phyloP scores from a whole-genome alignment of 2,888 invertebrate species.

The Imbricaverruca yamaguchii region DNA sequence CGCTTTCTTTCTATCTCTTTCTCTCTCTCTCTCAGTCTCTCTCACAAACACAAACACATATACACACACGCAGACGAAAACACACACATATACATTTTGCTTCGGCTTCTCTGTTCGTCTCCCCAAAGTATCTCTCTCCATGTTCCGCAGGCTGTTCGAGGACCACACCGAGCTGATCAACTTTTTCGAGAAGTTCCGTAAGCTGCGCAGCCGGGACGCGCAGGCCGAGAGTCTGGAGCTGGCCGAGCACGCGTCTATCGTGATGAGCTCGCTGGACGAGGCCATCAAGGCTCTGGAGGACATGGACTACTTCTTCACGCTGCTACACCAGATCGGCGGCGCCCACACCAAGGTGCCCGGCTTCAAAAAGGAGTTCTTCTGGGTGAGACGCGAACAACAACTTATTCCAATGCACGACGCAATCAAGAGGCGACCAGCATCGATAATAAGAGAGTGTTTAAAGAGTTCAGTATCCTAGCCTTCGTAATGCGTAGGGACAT shows the following conservation, averaged over 20 bases:
- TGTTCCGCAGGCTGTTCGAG: slow-evolving; percentile 67
- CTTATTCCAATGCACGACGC: too few relatives aligned
- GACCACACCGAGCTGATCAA: slow-evolving; percentile 68
- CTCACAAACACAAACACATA: too few relatives aligned
- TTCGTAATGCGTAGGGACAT: too few relatives aligned
- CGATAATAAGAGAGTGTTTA: not conserved
- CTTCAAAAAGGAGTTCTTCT: slow-evolving; percentile 78
- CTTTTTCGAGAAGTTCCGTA: slow-evolving; percentile 72
- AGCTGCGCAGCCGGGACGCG: slow-evolving; percentile 68
- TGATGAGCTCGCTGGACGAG: slow-evolving; percentile 82
- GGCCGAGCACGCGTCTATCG: slow-evolving; percentile 77
- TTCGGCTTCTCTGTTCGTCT: too few relatives aligned
- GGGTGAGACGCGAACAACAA: slow-evolving; percentile 53
- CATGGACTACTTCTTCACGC: slow-evolving; percentile 73
- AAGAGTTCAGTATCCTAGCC: not conserved
- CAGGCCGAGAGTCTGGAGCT: slow-evolving; percentile 66
- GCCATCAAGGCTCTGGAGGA: slow-evolving; percentile 79
- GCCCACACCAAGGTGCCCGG: slow-evolving; percentile 75
- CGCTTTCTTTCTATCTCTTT: too few relatives aligned
- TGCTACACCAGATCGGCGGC: slow-evolving; percentile 72
- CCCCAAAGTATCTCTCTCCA: too few relatives aligned
- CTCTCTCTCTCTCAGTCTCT: too few relatives aligned
- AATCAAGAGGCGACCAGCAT: not conserved
- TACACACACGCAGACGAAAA: too few relatives aligned
- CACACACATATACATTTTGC: too few relatives aligned